Base-by-base conservation (phyloP, 1,140 invertebrate species). In the Pissodes strobi region DNA sequence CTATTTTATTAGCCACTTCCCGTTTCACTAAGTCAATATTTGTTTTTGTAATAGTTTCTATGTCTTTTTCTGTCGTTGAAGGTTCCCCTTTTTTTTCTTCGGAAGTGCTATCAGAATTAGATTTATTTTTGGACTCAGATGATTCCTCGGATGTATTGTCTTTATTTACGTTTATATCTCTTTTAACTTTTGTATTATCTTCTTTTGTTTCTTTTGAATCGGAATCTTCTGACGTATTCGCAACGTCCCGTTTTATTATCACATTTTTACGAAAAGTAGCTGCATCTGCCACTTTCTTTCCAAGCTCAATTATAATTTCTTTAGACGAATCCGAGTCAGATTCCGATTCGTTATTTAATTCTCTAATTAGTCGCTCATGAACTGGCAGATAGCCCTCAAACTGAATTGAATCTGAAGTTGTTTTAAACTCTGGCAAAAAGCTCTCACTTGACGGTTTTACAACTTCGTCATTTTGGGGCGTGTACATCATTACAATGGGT, bases 401-500 rank as follows among this genome's bases (percentile, higher is more conserved):
- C n/a, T 12, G 4, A 13, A 6, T 10, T 10, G 18, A 0, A 18
- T 22, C 19, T 6, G 5, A 3, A 12, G 9, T 23, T 23, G 18
- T 12, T 6, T n/a, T 30, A 9, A 6, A 8, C 9, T 51, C 18
- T 9, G 13, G 6, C 2, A 27, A 13, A 12, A 27, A 13, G 13
- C 13, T 27, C 8, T 25, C 22, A 10, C 5, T 13, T 4, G 27
- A 18, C n/a, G 48, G n/a, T 30, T 17, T 25, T 51, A 51, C n/a
- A 51, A n/a, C n/a, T 27, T 51, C 48, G 0, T 27, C 48, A 27
- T 46, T 49, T 46, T 27, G 41, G 30, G 18, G 21, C 4, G 21
- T 10, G 15, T 59, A 48, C 9, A 25, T 43, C 5, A 45, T 34
- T 5, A 59, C 57, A 46, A 48, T 18, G 9, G 58, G 58, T 27